Percentiles rank a stretch among this genome's conserved stretches.
Evolutionary conservation across 2,113 vertebrate genomes (phyloP).

Genomic region (Alethe castanea): DNA sequence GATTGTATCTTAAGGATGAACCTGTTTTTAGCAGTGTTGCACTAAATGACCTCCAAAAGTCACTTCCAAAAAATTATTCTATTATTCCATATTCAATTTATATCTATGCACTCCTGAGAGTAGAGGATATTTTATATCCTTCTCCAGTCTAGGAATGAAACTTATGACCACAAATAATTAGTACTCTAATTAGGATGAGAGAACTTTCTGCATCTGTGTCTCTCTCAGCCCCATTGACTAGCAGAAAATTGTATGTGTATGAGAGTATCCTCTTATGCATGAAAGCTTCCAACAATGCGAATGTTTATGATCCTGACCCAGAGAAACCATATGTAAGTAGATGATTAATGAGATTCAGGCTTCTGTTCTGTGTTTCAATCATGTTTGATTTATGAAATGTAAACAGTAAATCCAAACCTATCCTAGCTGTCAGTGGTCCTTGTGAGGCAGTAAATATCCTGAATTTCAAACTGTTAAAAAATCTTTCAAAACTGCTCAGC

Average conservation of each 20-base stretch:
- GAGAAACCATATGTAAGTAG: neutral
- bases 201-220: neutral
- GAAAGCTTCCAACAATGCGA: slow-evolving; percentile 10
- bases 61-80: neutral
- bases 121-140: neutral
- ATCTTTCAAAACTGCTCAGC: slow-evolving; percentile 53
- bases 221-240: neutral
- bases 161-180: neutral
- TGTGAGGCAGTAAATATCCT: slow-evolving; percentile 39
- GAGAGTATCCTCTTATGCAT: neutral
- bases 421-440: slow-evolving; percentile 22
- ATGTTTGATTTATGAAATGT: slow-evolving; percentile 35
- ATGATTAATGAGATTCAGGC: slow-evolving; percentile 13
- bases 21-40: neutral
- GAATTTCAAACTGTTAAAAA: slow-evolving; percentile 41
- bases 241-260: neutral
- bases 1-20: neutral
- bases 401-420: slow-evolving; percentile 2
- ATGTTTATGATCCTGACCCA: neutral
- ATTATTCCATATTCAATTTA: neutral
- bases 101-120: neutral
- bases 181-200: neutral
- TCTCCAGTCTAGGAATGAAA: neutral
- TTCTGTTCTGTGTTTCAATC: slow-evolving; percentile 48
- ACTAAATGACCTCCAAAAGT: neutral